Percentiles rank a stretch among this genome's conserved stretches.
phyloP scores from a whole-genome alignment of 2,113 vertebrate genomes.

The Hypocryptadius cinnamomeus region DNA sequence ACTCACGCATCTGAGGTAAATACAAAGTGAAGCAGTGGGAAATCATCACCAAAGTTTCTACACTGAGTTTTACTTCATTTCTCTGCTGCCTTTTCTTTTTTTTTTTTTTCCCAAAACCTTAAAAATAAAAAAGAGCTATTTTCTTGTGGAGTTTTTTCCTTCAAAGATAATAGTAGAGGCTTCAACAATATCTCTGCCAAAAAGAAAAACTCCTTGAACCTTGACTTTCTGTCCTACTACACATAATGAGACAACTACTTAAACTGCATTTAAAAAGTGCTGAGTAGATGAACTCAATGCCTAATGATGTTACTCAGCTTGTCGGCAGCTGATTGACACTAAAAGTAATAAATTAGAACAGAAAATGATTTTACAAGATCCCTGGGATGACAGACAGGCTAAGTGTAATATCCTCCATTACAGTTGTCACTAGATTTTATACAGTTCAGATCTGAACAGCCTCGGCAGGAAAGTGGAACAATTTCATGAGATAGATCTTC shows the following conservation, averaged over 20 bases:
- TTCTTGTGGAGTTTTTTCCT: not conserved
- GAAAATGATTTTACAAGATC: constrained; percentile 77
- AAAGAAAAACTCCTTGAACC: constrained; percentile 68
- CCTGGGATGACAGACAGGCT: constrained; percentile 70
- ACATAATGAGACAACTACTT: constrained; percentile 83
- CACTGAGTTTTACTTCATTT: not conserved
- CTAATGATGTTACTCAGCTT: constrained; percentile 75
- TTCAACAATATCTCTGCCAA: constrained; percentile 39
- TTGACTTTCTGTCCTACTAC: constrained; percentile 71
- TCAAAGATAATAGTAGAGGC: constrained; percentile 33
- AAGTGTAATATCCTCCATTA: constrained; percentile 75
- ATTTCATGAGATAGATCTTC: constrained; percentile 53
- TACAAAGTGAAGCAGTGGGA: constrained; percentile 28
- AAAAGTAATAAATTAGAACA: constrained; percentile 84
- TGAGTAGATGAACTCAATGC: constrained; percentile 75
- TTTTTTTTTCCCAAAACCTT: not conserved
- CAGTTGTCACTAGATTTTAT: constrained; percentile 70
- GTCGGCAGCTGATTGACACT: constrained; percentile 74
- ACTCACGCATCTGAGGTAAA: not conserved
- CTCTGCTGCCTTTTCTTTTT: not conserved
- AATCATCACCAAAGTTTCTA: constrained; percentile 27
- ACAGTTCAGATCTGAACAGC: constrained; percentile 64
- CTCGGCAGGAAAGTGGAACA: constrained; percentile 37
- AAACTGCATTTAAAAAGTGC: constrained; percentile 76
- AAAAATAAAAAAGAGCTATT: not conserved